Percentiles rank a stretch among this genome's conserved stretches.
These are phyloP conservation scores for Petrocephalus zakoni DNA, from an alignment of 2,113 vertebrate genomes.

Conservation along the genomic window DNA sequence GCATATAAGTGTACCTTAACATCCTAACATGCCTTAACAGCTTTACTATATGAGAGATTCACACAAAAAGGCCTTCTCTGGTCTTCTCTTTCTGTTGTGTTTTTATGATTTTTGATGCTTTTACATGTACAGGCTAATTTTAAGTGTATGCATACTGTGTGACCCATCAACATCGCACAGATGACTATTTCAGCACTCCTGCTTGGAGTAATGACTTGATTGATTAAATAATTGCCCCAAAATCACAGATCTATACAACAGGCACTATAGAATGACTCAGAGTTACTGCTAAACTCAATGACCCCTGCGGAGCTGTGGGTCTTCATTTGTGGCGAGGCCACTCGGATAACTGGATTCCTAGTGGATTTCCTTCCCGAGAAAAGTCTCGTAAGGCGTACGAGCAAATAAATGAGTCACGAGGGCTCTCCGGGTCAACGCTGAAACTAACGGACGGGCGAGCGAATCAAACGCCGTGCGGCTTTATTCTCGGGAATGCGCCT, in stretches of 20 bases:
- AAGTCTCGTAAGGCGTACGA: neutral
- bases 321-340: neutral
- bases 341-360: conserved; percentile 4
- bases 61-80: neutral
- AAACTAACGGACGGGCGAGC: neutral
- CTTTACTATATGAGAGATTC: neutral
- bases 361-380: conserved; percentile 3
- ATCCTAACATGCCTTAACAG: no score
- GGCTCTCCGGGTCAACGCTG: neutral
- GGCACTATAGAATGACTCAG: neutral
- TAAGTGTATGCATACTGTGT: neutral
- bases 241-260: neutral
- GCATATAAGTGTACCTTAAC: no score
- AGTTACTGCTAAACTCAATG: neutral
- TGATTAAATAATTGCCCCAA: conserved; percentile 1
- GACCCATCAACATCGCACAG: neutral
- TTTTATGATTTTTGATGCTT: neutral
- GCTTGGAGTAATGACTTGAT: conserved; percentile 9
- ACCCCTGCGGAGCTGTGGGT: neutral
- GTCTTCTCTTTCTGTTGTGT: neutral
- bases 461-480: neutral
- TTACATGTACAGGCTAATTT: neutral
- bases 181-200: neutral
- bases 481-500: neutral
- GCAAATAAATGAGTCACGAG: neutral